Base-by-base conservation (phyloP, 2,888 invertebrate species). In the Drosophila nr. perissopoda region DNA sequence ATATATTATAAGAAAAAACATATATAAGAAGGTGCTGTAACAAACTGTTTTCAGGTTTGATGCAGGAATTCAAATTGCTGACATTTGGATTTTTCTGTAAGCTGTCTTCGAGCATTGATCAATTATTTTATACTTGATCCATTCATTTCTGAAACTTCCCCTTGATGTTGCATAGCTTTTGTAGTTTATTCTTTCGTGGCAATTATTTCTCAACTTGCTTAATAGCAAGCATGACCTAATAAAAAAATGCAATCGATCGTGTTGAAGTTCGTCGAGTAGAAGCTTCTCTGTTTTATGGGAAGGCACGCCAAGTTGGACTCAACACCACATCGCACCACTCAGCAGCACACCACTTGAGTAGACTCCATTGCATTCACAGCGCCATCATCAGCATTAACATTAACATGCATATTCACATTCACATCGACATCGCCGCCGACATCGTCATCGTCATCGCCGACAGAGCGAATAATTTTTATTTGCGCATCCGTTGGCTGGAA, bases 381-480 rank as follows among this genome's bases (percentile, higher is more conserved):
- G 58, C 38, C 71, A 53, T 54, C 73, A 38, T 56, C 56, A 29
- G 34, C 40, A 13, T 52, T 29, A 49, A 56, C 34, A 56, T 54
- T 53, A 40, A 49, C 31, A 63, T 68, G 27, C 40, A 56, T 40
- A 66, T 54, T 27, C 31, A 42, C 49, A 71, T 57, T 34, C 10
- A 27, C 49, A 21, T 68, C 29, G 18, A 38, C 48, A 60, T 49
- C 40, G 16, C 18, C 49, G 63, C 46, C 34, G 34, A 13, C 29
- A 56, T 29, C 40, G 34, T 0, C 25, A 38, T 51, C 40, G 11
- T 29, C 60, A 34, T 29, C 42, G 36, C 72, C 76, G 61, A 61
- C 73, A 56, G 67, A 64, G 76, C 79, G 72, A 66, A 83, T 89
- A 89, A 90, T 91, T 90, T 84, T 91, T 87, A 91, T 91, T 86